phyloP scores from a whole-genome alignment of 2,797 vertebrate genomes.

The Thaleichthys pacificus region DNA sequence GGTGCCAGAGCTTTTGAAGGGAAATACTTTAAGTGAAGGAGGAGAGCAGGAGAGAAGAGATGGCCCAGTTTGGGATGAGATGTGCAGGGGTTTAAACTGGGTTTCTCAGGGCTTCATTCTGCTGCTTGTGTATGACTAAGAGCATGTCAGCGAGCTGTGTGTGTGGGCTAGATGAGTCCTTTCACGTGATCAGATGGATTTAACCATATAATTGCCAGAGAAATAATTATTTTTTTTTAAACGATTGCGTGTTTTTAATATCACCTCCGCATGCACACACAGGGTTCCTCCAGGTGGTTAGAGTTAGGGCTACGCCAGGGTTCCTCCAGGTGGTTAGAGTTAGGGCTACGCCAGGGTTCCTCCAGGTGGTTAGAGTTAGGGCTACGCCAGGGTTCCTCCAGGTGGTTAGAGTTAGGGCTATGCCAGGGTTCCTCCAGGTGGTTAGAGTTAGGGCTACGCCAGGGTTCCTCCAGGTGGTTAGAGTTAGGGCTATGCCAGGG shows the following conservation, averaged over 20 bases:
- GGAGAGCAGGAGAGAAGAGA: neutral
- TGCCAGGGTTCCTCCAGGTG: no score
- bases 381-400: neutral
- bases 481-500: neutral
- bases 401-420: no score
- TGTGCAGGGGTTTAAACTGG: neutral
- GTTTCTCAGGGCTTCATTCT: neutral
- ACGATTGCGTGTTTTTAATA: neutral
- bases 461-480: neutral
- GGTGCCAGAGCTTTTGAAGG: neutral
- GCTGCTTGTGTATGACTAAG: constrained; percentile 1
- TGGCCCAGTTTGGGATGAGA: neutral
- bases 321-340: no score
- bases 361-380: neutral
- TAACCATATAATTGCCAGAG: neutral
- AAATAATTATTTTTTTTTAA: neutral
- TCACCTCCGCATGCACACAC: neutral
- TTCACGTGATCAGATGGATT: constrained; percentile 6
- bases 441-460: neutral
- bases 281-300: neutral
- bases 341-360: neutral
- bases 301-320: no score
- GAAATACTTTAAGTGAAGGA: neutral
- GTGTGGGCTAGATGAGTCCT: constrained; percentile 33
- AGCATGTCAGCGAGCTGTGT: neutral